Base-by-base conservation (phyloP, 2,113 vertebrate species). In the Guaruba guarouba region DNA sequence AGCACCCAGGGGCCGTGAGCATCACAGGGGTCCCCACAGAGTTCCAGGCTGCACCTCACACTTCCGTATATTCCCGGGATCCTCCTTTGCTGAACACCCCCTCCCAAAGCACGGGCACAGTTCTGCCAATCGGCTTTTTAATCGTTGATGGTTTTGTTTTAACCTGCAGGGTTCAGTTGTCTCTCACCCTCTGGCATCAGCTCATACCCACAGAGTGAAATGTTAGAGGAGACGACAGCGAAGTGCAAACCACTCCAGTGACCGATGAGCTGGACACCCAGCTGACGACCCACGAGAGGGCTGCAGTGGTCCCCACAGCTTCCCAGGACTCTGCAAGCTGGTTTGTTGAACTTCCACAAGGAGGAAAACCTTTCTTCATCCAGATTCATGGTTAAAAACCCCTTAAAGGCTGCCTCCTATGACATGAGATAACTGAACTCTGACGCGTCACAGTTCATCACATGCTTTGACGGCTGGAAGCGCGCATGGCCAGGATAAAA, bases 61-160 rank as follows among this genome's bases (percentile, higher is more conserved):
- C 57, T 27, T 12, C 2, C 3, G 2, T 17, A 2, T 0, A 4
- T 15, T 27, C 35, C n/a, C 37, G 14, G 13, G 52, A 9, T 13
- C 7, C 17, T 7, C 19, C 48, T 15, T 9, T 2, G 4, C 46
- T 20, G 27, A 77, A 33, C 17, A 49, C 35, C 23, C 43, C 61
- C 28, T 5, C 80, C 29, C 79, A 39, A 55, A 43, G n/a, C 69
- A 39, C 29, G 5, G 39, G 5, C 5, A 15, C 31, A 13, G 8
- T 39, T 67, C 54, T 82, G 13, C 23, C 46, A 7, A 1, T 24
- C 16, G 10, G 33, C 13, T 35, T 15, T 24, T 15, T 5, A 7
- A 35, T 10, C 15, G 6, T 16, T 10, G 15, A 10, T 10, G 57
- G 9, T 15, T 27, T 55, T 8, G 16, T 23, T 37, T 27, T 24